A percentile compares a stretch with the other conserved stretches of the same genome.
Conservation (phyloP, 2,888 invertebrate species). For the Cecidostiba fungosa region DNA sequence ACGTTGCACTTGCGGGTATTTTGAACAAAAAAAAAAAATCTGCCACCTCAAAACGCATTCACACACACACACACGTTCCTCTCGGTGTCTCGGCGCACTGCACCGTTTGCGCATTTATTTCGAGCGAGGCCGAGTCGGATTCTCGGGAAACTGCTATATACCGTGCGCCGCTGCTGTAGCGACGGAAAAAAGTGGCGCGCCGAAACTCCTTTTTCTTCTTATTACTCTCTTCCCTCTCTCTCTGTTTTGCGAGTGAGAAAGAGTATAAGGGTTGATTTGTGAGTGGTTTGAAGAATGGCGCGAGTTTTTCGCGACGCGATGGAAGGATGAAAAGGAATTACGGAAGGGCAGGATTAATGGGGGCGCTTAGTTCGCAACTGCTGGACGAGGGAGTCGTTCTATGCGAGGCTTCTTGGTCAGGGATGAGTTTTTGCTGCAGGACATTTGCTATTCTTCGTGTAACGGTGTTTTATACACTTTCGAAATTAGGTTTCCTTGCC, state of each 20-base stretch:
- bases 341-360: neutral
- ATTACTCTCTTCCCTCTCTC: slow-evolving; percentile 17
- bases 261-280: slow-evolving; percentile 46
- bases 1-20: neutral
- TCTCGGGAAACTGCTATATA: slow-evolving; percentile 53
- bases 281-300: slow-evolving; percentile 49
- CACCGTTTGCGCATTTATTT: slow-evolving; percentile 61
- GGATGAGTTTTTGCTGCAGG: neutral
- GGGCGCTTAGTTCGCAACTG: neutral
- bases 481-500: too few species aligned
- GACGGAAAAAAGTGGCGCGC: slow-evolving; percentile 51
- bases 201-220: slow-evolving; percentile 16
- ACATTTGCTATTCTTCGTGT: neutral
- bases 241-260: neutral
- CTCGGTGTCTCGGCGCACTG: neutral
- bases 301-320: slow-evolving; percentile 5
- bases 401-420: neutral
- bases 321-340: neutral
- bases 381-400: neutral
- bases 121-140: slow-evolving; percentile 59
- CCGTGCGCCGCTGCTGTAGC: neutral
- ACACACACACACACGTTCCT: neutral
- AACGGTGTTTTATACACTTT: too few species aligned
- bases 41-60: neutral
- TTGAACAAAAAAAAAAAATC: neutral